Base-by-base conservation (phyloP, 2,888 invertebrate genomes). In the Nineta flava region DNA sequence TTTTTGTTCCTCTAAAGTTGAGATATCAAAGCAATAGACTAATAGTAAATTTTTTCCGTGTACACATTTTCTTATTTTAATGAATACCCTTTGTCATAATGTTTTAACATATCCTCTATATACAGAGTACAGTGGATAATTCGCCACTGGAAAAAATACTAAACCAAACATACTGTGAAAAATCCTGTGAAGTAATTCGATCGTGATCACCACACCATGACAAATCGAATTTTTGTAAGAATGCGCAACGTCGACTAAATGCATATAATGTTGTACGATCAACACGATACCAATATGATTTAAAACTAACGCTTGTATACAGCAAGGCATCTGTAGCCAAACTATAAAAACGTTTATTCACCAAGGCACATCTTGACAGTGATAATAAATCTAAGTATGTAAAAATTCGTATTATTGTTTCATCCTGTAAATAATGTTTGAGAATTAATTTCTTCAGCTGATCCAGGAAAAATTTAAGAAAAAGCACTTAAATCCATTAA, bases 191-290 rank as follows among this genome's bases (percentile, higher is more conserved):
- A 31, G 67, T 67, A 50, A 81, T 68, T 31, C 69, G 65, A 49
- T 69, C 67, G 56, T 76, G 74, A 55, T 79, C 78, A n/a, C 88
- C 87, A 62, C 91, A 91, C 91, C 93, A 93, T 0, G 91, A 90
- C 3, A 93, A 66, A 64, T 92, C 90, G 32, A 94, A 64, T 62
- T 82, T 82, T 60, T 83, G 83, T 46, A 92, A 68, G 60, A 76
- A 75, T 55, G 75, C 76, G 60, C 84, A 83, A 50, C 81, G 74
- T 16, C 61, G 61, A 19, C 65, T 66, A 53, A 81, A 66, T 46
- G 66, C 72, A 48, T 70, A 66, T 32, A 83, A 60, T 12, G 75
- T 74, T 61, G 72, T 70, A n/a, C 77, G 73, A 55, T 79, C 72
- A 7, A 84, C 73, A 59, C 80, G 75, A 61, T 84, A 71, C 88